These are phyloP conservation scores for Vipera latastei DNA, from an alignment of 2,797 vertebrate genomes.

Conservation along the genomic window DNA sequence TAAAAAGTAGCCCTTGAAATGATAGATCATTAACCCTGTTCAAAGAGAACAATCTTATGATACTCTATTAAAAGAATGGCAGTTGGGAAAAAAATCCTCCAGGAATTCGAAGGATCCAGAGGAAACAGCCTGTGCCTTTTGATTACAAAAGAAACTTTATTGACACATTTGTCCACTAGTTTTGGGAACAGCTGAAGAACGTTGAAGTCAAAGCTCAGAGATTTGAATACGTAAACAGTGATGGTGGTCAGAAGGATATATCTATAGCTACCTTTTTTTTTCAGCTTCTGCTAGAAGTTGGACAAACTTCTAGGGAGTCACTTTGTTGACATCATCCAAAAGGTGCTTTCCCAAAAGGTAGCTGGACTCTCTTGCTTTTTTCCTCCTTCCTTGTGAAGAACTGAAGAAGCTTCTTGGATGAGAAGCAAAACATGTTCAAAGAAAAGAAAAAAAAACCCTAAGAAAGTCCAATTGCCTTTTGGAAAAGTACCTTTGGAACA, in stretches of 20 bases:
- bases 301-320: not conserved
- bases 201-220: not conserved
- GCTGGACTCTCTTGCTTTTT: too few species aligned
- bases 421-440: too few species aligned
- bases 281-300: not conserved
- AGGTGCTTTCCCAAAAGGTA: too few species aligned
- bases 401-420: too few species aligned
- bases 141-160: slow-evolving; percentile 17
- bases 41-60: slow-evolving; percentile 7
- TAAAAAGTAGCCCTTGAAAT: slow-evolving; percentile 51
- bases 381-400: too few species aligned
- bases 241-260: not conserved
- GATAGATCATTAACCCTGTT: slow-evolving; percentile 34
- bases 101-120: slow-evolving; percentile 7
- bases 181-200: not conserved
- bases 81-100: slow-evolving; percentile 5
- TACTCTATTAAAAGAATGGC: slow-evolving; percentile 13
- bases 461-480: too few species aligned
- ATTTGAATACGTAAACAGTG: not conserved
- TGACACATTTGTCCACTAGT: slow-evolving; percentile 6
- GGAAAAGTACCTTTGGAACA: too few species aligned
- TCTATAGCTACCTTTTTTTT: not conserved
- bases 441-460: too few species aligned
- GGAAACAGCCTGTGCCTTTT: not conserved
- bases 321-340: too few species aligned